phyloP scores from a whole-genome alignment of 2,113 vertebrate species.

The Fregetta grallaria region DNA sequence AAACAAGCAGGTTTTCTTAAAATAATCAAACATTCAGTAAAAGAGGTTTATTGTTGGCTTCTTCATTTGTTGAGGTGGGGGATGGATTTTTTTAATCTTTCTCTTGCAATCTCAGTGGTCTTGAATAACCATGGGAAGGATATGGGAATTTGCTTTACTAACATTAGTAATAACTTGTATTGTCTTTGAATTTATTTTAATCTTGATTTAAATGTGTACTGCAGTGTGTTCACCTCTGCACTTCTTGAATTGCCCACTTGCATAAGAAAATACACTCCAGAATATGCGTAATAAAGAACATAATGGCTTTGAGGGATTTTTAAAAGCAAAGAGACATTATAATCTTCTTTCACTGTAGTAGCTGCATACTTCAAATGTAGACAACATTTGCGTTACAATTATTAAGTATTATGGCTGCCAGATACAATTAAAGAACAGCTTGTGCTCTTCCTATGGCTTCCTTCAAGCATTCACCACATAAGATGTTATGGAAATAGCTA shows the following conservation, averaged over 20 bases:
- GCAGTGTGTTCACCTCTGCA: not conserved
- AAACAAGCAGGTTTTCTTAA: constrained; percentile 51
- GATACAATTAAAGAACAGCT: not conserved
- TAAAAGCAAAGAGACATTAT: constrained; percentile 17
- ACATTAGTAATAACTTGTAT: not conserved
- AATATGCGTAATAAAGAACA: constrained; percentile 7
- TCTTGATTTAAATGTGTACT: not conserved
- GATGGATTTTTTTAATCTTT: not conserved
- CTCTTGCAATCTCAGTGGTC: not conserved
- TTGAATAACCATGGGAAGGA: not conserved
- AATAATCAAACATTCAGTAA: constrained; percentile 14
- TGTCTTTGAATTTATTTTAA: constrained; percentile 16
- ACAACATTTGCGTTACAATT: not conserved
- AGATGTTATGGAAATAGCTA: not conserved
- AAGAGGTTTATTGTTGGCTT: not conserved
- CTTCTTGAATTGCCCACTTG: not conserved
- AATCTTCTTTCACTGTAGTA: not conserved
- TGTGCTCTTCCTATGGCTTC: not conserved
- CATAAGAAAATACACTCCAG: not conserved
- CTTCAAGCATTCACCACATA: not conserved
- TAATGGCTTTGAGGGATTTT: constrained; percentile 23
- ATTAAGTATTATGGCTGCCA: constrained; percentile 21
- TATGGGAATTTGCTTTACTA: not conserved
- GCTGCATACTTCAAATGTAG: not conserved
- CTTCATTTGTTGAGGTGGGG: not conserved